Conservation (phyloP, 2,797 vertebrate species). For the Onychomys arenicola region DNA sequence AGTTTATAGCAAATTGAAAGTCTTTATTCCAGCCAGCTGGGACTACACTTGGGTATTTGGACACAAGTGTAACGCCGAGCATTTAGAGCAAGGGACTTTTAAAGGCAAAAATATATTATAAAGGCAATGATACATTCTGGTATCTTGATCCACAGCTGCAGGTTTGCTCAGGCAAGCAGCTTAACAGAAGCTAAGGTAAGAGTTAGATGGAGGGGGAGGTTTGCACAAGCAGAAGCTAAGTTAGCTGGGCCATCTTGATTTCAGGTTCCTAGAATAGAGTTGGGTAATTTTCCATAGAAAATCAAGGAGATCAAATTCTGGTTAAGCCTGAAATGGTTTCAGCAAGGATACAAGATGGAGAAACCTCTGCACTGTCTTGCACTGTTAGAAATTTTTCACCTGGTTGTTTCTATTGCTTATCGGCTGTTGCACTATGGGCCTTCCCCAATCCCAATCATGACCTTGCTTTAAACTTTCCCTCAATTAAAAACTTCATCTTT, state of each 20-base stretch:
- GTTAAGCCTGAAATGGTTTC: background rate
- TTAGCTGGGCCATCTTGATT: background rate
- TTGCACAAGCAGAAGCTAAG: background rate
- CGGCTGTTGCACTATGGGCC: background rate
- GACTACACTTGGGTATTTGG: background rate
- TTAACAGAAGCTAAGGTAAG: background rate
- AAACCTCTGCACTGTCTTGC: background rate
- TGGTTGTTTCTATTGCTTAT: background rate
- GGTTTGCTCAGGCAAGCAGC: background rate
- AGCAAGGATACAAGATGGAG: background rate
- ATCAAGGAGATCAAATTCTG: background rate
- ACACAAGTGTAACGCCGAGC: background rate
- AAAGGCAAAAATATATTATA: background rate
- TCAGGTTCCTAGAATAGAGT: background rate
- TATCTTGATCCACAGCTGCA: background rate
- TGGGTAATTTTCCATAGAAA: background rate
- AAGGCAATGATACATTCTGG: background rate
- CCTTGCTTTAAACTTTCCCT: background rate
- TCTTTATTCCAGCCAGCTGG: background rate
- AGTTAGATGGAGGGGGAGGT: background rate
- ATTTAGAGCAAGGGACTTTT: background rate
- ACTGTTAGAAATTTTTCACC: background rate
- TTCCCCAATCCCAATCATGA: background rate
- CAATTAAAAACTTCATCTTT: background rate
- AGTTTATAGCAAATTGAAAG: background rate